phyloP scores from a whole-genome alignment of 2,888 invertebrate species.

The Empis stercorea region DNA sequence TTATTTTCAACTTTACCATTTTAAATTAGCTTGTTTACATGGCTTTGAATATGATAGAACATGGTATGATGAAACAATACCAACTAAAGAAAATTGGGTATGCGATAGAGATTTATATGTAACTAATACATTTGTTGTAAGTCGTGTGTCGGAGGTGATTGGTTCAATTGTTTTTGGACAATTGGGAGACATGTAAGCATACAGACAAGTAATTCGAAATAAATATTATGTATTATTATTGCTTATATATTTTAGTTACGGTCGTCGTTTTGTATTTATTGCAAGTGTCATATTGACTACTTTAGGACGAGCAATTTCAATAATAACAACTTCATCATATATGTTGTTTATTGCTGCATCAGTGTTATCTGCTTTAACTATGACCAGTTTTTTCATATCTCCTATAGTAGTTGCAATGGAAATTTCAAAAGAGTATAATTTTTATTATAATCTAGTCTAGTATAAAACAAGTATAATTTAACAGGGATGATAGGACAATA shows the following conservation, averaged over 20 bases:
- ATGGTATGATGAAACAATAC: slow-evolving; percentile 40
- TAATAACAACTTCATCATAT: slow-evolving; percentile 33
- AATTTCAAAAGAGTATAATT: slow-evolving; percentile 36
- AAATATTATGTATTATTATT: too few species aligned
- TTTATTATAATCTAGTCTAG: too few species aligned
- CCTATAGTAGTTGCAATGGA: slow-evolving; percentile 42
- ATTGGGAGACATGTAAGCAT: slow-evolving; percentile 43
- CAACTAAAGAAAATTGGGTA: slow-evolving; percentile 43
- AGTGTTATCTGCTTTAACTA: slow-evolving; percentile 36
- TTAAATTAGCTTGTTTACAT: slow-evolving; percentile 35
- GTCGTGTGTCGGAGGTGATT: slow-evolving; percentile 41
- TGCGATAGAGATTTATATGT: slow-evolving; percentile 41
- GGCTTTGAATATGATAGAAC: slow-evolving; percentile 44
- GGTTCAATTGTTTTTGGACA: slow-evolving; percentile 45
- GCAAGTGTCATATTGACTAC: slow-evolving; percentile 35
- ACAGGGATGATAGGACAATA: slow-evolving; percentile 37
- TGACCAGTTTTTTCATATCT: slow-evolving; percentile 38
- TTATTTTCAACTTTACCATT: too few species aligned
- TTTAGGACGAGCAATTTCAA: slow-evolving; percentile 34
- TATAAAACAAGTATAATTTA: background rate
- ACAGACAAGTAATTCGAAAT: too few species aligned
- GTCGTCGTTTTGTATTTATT: slow-evolving; percentile 39
- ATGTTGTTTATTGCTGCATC: slow-evolving; percentile 35
- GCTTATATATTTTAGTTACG: slow-evolving; percentile 34
- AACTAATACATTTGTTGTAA: slow-evolving; percentile 41